These are phyloP conservation scores for Tauraco hartlaubi DNA, from an alignment of 2,797 vertebrate species.

Conservation along the genomic window DNA sequence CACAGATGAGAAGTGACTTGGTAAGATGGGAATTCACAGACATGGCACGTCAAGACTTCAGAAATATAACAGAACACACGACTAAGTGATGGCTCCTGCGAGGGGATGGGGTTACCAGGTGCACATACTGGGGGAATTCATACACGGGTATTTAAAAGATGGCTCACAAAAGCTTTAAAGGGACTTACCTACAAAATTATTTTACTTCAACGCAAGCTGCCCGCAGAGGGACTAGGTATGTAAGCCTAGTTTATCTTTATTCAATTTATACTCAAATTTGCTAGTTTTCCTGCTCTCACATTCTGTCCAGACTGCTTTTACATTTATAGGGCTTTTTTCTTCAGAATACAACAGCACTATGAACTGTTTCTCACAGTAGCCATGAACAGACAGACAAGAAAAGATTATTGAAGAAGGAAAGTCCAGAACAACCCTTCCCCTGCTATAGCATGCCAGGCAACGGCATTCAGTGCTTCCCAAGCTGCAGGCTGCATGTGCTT, in stretches of 20 bases:
- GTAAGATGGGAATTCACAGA: neutral
- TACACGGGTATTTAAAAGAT: neutral
- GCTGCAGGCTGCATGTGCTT: neutral
- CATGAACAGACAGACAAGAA: neutral
- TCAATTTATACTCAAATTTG: neutral
- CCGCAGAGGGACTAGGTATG: neutral
- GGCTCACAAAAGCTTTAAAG: neutral
- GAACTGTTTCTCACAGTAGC: neutral
- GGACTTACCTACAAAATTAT: neutral
- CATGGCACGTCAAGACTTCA: neutral
- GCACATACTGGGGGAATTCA: neutral
- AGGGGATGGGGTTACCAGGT: neutral
- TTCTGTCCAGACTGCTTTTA: neutral
- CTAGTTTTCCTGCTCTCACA: neutral
- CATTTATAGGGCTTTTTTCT: neutral
- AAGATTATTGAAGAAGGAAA: neutral
- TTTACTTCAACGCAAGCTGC: neutral
- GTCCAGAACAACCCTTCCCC: neutral
- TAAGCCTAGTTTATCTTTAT: neutral
- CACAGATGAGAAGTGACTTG: neutral
- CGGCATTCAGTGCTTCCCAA: neutral
- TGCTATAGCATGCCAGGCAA: neutral
- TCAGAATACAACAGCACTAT: neutral
- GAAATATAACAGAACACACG: neutral
- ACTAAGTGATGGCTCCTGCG: neutral